phyloP scores from a whole-genome alignment of 2,113 vertebrate genomes.

The Recurvirostra avosetta region DNA sequence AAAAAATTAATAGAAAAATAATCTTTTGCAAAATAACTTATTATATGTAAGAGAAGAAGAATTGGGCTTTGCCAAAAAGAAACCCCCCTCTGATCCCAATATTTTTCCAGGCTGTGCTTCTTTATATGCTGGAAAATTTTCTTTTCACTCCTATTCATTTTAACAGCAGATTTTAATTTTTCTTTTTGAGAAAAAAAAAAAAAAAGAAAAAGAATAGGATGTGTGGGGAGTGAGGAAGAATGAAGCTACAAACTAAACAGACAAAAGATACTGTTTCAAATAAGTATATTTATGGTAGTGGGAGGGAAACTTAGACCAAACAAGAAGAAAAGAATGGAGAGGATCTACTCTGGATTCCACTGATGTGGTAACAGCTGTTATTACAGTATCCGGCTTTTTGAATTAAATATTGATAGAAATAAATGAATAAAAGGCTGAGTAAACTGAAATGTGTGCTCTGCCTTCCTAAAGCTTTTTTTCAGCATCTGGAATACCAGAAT shows the following conservation, averaged over 20 bases:
- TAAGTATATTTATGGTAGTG: not conserved
- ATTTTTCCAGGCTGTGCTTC: not conserved
- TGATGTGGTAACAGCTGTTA: conserved; percentile 16
- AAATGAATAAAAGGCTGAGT: conserved; percentile 3
- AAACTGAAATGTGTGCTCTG: conserved; percentile 13
- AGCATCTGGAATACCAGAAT: conserved; percentile 1
- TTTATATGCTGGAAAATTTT: not conserved
- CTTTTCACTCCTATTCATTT: conserved; percentile 6
- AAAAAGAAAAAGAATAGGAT: not conserved
- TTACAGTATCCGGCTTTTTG: not conserved
- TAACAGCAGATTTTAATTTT: not conserved
- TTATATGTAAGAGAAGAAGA: not conserved
- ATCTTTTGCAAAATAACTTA: not conserved
- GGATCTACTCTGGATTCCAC: not conserved
- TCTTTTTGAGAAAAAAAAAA: not conserved
- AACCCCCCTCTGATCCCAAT: not conserved
- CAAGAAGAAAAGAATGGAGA: not conserved
- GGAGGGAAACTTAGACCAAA: conserved; percentile 25
- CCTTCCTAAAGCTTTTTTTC: not conserved
- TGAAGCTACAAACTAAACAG: not conserved
- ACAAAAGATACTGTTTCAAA: not conserved
- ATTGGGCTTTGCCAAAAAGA: not conserved
- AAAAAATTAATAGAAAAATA: not conserved
- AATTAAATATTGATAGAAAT: conserved; percentile 34
- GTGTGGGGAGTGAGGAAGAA: not conserved